Evolutionary conservation across 2,888 invertebrate genomes (phyloP), one percentile per base, ranked within the genome.

Genomic region (Mesorhabditis sp.): DNA sequence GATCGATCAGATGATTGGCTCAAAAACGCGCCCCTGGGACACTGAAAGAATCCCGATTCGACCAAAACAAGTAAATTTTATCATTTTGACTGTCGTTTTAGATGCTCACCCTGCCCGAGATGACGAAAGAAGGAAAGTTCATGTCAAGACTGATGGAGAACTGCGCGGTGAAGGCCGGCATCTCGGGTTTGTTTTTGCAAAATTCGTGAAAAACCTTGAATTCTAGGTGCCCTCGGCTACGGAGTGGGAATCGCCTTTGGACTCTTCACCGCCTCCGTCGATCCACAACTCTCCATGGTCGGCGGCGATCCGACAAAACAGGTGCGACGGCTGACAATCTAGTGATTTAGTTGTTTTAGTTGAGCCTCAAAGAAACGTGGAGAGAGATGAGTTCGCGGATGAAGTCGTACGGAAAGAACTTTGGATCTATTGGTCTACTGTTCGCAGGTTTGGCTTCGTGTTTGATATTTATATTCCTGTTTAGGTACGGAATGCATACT

Each of bases 401-500:
- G 76, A 87, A 93, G 70, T 91, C 94, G 70, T 95, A 97, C 87
- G 97, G 93, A 0, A 98, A 97, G 87, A 98, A 97, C 87, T 98
- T 98, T 89, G 97, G 96, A 0, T 89, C 96, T 63, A 91, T 98
- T 78, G 98, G 98, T 70, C 91, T 92, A 5, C 90, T 97, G 75
- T 98, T 97, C 88, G 92, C 97, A 5, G 93, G 75, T 70, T 62
- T 42, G n/a, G 28, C 28, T 28, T 28, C 28, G 28, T 28, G 28
- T 28, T 28, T 28, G 28, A 28, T 41, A 13, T 15, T 61, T 28
- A 7, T 10, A 5, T 13, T 45, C n/a, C 67, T 43, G 28, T 61
- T 91, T 50, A 76, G 80, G 84, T 0, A 91, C 95, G 7, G 98
- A 99, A 88, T 98, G 98, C 86, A 89, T 91, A 42, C 92, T 98